These are phyloP conservation scores for Propithecus deckenii DNA, from an alignment of 2,797 vertebrate genomes.

Conservation along the genomic window DNA sequence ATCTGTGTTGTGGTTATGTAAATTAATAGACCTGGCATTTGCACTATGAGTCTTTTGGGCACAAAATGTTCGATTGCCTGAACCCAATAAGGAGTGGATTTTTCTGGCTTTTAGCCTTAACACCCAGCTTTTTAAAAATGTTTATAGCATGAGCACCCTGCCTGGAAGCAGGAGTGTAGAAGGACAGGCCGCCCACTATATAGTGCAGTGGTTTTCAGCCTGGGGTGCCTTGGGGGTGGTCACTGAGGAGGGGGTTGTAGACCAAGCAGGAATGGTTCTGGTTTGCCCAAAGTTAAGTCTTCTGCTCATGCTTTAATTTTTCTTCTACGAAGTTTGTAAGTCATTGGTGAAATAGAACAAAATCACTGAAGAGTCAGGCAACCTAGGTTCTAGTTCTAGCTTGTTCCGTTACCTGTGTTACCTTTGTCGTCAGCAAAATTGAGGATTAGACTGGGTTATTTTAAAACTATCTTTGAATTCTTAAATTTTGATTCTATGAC, in stretches of 20 bases:
- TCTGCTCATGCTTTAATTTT: neutral
- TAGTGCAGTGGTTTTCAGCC: neutral
- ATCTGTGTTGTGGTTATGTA: neutral
- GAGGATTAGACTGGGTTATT: neutral
- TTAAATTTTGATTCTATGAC: neutral
- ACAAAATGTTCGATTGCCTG: neutral
- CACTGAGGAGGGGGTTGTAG: neutral
- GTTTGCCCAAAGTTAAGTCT: neutral
- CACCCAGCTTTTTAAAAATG: neutral
- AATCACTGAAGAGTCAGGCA: neutral
- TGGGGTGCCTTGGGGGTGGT: neutral
- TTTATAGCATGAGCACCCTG: neutral
- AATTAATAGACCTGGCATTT: neutral
- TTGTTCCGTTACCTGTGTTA: neutral
- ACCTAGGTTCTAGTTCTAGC: neutral
- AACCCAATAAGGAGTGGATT: neutral
- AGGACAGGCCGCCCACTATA: neutral
- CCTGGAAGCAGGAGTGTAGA: neutral
- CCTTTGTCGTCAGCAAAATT: neutral
- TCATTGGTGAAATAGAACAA: neutral
- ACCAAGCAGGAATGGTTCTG: neutral
- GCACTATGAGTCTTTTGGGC: neutral
- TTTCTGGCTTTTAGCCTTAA: neutral
- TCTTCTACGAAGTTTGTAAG: neutral
- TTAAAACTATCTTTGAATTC: neutral